Percentiles rank a stretch among this genome's conserved stretches.
phyloP scores from a whole-genome alignment of 2,888 invertebrate genomes.

The Andrena minutula region DNA sequence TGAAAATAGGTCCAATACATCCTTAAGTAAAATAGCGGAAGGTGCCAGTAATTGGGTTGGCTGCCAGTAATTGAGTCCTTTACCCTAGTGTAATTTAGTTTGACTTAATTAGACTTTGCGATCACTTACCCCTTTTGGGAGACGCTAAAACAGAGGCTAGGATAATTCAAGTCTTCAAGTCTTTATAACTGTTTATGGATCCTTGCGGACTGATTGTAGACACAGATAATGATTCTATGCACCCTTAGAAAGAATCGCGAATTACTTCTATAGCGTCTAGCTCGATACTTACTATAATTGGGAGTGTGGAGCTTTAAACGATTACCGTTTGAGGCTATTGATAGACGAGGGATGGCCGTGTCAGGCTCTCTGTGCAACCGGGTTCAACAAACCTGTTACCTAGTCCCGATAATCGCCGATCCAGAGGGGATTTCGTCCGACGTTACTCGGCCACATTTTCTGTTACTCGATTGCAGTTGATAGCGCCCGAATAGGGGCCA shows the following conservation, averaged over 20 bases:
- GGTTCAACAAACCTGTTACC: constrained; percentile 7
- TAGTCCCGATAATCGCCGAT: constrained; percentile 1
- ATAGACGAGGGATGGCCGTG: neutral
- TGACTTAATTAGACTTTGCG: too few relatives aligned
- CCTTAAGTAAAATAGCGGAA: too few relatives aligned
- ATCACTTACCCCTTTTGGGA: too few relatives aligned
- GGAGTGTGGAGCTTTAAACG: constrained; percentile 53
- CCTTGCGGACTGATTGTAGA: neutral
- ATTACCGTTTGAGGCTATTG: constrained; percentile 14
- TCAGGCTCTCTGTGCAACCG: neutral
- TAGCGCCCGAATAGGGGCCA: too few relatives aligned
- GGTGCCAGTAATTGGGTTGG: too few relatives aligned
- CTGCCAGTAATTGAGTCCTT: too few relatives aligned
- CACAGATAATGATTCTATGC: neutral
- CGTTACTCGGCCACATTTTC: neutral
- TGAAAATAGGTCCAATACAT: too few relatives aligned
- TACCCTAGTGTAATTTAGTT: too few relatives aligned
- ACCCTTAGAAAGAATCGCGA: neutral
- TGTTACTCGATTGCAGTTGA: neutral
- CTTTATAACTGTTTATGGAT: neutral
- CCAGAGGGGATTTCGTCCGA: neutral
- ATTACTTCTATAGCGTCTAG: neutral
- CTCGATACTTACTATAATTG: constrained; percentile 40
- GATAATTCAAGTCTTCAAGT: too few relatives aligned
- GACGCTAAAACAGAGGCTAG: too few relatives aligned